phyloP scores from a whole-genome alignment of 2,797 vertebrate genomes.

The Oreortyx pictus region DNA sequence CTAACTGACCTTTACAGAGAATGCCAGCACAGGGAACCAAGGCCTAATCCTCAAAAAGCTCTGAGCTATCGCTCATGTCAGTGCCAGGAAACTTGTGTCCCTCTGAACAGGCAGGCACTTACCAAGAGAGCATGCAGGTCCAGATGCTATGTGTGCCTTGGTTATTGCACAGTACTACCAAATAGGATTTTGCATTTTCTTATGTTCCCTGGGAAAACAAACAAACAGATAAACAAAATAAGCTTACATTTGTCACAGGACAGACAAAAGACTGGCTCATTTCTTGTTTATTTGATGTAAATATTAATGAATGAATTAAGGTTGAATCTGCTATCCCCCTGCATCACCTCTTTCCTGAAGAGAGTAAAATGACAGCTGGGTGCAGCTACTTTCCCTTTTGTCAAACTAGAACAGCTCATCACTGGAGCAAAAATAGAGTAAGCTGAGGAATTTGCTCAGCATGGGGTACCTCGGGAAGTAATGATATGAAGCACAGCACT shows the following conservation, averaged over 20 bases:
- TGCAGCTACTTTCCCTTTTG: not conserved
- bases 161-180: not conserved
- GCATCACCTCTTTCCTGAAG: not conserved
- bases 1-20: constrained; percentile 67
- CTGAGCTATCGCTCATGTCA: not conserved
- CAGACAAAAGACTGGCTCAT: not conserved
- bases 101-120: constrained; percentile 17
- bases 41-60: constrained; percentile 61
- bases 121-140: not conserved
- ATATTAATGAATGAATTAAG: not conserved
- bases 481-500: not conserved
- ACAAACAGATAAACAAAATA: not conserved
- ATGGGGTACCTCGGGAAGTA: not conserved
- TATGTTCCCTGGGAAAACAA: not conserved
- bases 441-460: not conserved
- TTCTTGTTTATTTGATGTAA: not conserved
- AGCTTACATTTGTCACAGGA: not conserved
- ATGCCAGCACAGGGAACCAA: constrained; percentile 40
- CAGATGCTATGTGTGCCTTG: constrained; percentile 15
- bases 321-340: not conserved
- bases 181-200: not conserved
- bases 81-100: constrained; percentile 53
- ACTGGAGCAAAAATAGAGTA: not conserved
- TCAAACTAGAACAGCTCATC: not conserved
- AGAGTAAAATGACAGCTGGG: not conserved